Evolutionary conservation across 2,888 invertebrate species (phyloP), one percentile per base, ranked within the genome.

Genomic region (Pseudanteris insignis): DNA sequence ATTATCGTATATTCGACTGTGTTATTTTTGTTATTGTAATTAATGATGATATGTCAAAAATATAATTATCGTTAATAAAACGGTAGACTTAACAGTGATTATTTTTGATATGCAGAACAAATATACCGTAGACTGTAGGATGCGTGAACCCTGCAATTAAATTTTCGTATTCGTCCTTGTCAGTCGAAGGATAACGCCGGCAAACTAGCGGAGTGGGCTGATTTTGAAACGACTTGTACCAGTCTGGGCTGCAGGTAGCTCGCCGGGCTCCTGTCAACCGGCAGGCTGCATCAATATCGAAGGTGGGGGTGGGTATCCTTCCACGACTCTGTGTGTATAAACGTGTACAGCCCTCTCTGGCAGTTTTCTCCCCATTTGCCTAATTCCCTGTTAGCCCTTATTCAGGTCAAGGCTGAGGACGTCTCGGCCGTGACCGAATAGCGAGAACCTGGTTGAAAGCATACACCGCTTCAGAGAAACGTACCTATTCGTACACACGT

Each of bases 231-330:
- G 41, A 44, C 54, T 48, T 63, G 59, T 55, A 58, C 51, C 54
- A 71, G 70, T 72, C 73, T 75, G 75, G 74, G 71, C 74, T 74
- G 75, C 74, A 73, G 74, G 74, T 74, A 72, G 71, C 73, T 70
- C 63, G 68, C 70, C 70, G 72, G 67, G 68, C 63, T 68, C 67
- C 69, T 70, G 69, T 70, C 70, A 69, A 69, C 69, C 67, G 65
- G 68, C 68, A 64, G 58, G 62, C 69, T 70, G 68, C 70, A 68
- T 72, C 71, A 68, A 71, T 70, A 71, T 68, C 57, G 48, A 43
- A 51, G 43, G 63, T 37, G 53, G 50, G 53, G 18, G 30, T 33
- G 14, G 34, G 29, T 61, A 54, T 57, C 55, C 57, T 44, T 47
- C 54, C 40, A 21, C 34, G 13, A 37, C 34, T 48, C 36, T 51